phyloP scores from a whole-genome alignment of 1,140 invertebrate genomes.

The Lysiphlebus fabarum region DNA sequence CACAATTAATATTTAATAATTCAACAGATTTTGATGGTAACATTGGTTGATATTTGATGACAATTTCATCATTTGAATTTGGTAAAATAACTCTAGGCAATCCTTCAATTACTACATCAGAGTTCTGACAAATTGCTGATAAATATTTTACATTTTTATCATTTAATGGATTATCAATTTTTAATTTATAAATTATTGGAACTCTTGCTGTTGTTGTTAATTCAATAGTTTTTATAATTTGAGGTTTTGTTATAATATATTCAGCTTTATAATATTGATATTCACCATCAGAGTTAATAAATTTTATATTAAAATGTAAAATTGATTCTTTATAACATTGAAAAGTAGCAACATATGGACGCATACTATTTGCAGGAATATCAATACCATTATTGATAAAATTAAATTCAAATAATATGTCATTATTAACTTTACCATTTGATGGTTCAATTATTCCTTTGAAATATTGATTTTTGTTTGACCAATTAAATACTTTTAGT shows the following conservation, averaged over 20 bases:
- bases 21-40: constrained; percentile 12
- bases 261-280: constrained; percentile 37
- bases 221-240: constrained; percentile 32
- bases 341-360: constrained; percentile 32
- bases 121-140: constrained; percentile 21
- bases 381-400: constrained; percentile 30
- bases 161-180: constrained; percentile 34
- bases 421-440: constrained; percentile 15
- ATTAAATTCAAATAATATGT: constrained; percentile 25
- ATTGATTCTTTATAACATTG: constrained; percentile 30
- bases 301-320: constrained; percentile 31
- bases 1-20: constrained; percentile 23
- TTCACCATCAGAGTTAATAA: constrained; percentile 30
- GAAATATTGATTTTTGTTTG: constrained; percentile 27
- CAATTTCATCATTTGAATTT: constrained; percentile 26
- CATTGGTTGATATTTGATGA: constrained; percentile 31
- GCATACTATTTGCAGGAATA: constrained; percentile 26
- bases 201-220: constrained; percentile 26
- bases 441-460: constrained; percentile 26
- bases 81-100: constrained; percentile 19
- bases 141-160: constrained; percentile 20
- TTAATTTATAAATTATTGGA: constrained; percentile 24
- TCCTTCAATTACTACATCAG: constrained; percentile 25
- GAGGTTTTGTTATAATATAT: constrained; percentile 32
- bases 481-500: constrained; percentile 33